Base-by-base conservation (phyloP, 2,113 vertebrate species). In the Xiphias gladius region DNA sequence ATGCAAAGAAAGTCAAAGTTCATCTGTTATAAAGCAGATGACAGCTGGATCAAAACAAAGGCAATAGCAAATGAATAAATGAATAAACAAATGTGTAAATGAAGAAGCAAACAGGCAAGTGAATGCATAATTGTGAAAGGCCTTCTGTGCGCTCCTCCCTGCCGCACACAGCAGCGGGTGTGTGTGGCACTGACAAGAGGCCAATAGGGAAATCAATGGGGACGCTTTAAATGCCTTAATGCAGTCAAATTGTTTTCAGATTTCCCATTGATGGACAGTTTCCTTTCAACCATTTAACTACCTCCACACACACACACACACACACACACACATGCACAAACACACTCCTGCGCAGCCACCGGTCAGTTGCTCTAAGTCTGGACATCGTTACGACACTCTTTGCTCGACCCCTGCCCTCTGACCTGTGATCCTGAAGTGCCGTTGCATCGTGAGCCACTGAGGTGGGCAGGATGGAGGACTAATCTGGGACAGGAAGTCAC, bases 241-340 rank as follows among this genome's bases (percentile, higher is more conserved):
- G 90, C 91, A 89, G 87, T 92, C 83, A 94, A 95, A 95, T 94
- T 94, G 94, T 93, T 95, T 95, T 95, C 94, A 95, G 94, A 93
- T 95, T 94, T 92, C 71, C 73, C 66, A 89, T 68, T 94, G 91
- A 94, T 86, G 89, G 92, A 92, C 92, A 93, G 92, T 94, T 94
- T 94, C 92, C 94, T 94, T 94, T 94, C 90, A 93, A 92, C 76
- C 86, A 79, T 91, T 93, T 94, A 91, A 93, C 92, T 89, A 93
- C 89, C 79, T 77, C 41, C 86, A 83, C 90, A 71, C 67, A 85
- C 90, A 75, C 83, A 86, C 76, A 76, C 67, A 70, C 81, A 74
- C 88, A 82, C 82, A 73, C 76, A 73, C 77, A 74, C 73, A 57
- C 37, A 35, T 6, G 6, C 73, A 76, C 78, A 63, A 30, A 52